Conservation (phyloP, 2,113 vertebrate genomes). For the Oophaga pumilio region DNA sequence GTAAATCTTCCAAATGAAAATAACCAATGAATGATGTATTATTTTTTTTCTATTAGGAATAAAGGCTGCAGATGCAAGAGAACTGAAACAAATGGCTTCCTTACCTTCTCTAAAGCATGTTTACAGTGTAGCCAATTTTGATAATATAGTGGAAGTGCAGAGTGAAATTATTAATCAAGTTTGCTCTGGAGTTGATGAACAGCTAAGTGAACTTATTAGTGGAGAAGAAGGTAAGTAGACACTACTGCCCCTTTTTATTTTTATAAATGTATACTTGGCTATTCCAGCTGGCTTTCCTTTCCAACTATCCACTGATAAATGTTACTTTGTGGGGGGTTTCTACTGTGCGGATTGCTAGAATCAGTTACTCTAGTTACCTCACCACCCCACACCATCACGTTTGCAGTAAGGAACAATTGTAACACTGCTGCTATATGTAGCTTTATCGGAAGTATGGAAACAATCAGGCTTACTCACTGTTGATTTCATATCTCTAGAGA, state of each 20-base stretch:
- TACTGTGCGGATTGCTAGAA: not conserved
- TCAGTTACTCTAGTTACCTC: not conserved
- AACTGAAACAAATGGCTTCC: slow-evolving; percentile 88
- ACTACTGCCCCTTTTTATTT: not conserved
- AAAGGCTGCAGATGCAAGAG: slow-evolving; percentile 85
- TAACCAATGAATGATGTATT: not conserved
- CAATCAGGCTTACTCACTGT: not conserved
- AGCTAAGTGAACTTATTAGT: slow-evolving; percentile 81
- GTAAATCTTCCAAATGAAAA: not conserved
- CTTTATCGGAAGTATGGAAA: not conserved
- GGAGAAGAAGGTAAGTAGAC: slow-evolving; percentile 87
- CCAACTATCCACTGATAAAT: not conserved
- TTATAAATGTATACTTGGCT: not conserved
- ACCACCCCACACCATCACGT: not conserved
- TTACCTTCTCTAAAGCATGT: slow-evolving; percentile 82
- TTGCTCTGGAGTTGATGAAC: slow-evolving; percentile 87
- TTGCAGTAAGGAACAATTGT: not conserved
- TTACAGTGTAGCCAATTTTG: slow-evolving; percentile 81
- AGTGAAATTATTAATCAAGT: slow-evolving; percentile 83
- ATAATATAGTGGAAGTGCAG: slow-evolving; percentile 83
- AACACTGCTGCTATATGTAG: not conserved
- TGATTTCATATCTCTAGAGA: not conserved
- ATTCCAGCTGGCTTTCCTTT: not conserved
- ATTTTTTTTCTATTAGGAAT: slow-evolving; percentile 75
- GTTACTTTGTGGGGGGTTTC: not conserved